phyloP scores from a whole-genome alignment of 2,113 vertebrate genomes.

The Lampris megalopsis region DNA sequence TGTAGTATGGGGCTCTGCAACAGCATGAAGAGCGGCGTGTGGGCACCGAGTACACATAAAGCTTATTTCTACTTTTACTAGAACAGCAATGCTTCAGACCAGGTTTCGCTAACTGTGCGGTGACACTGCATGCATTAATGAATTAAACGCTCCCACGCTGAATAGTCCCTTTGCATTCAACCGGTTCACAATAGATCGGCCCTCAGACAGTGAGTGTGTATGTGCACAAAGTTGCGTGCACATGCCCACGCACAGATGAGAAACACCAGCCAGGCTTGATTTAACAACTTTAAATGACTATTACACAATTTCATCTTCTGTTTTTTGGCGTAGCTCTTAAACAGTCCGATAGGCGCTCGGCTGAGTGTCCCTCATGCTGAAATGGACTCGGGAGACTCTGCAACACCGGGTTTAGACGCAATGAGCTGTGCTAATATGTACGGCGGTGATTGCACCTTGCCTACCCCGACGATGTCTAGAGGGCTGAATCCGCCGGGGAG shows the following conservation, averaged over 20 bases:
- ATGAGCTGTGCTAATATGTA: conserved; percentile 3
- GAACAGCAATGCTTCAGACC: too few relatives aligned
- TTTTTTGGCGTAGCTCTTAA: conserved; percentile 12
- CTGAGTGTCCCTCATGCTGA: neutral
- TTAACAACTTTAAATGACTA: conserved; percentile 33
- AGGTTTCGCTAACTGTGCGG: too few relatives aligned
- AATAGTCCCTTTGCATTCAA: conserved; percentile 7
- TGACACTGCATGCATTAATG: neutral
- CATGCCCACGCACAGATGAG: neutral
- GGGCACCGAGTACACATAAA: neutral
- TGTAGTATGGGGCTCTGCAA: too few relatives aligned
- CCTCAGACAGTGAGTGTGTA: too few relatives aligned
- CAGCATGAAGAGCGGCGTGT: too few relatives aligned
- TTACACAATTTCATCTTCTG: neutral
- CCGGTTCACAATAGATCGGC: too few relatives aligned
- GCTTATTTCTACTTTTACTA: neutral
- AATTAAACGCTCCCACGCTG: conserved; percentile 16
- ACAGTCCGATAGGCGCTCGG: conserved; percentile 1
- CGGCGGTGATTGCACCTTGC: neutral
- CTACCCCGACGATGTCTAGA: too few relatives aligned
- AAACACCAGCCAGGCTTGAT: conserved; percentile 33
- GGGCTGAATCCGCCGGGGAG: conserved; percentile 12
- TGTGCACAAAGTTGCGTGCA: too few relatives aligned
- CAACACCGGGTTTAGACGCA: neutral
- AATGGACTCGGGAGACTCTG: neutral